These are phyloP conservation scores for Pelobates fuscus DNA, from an alignment of 2,113 vertebrate species.

Conservation along the genomic window DNA sequence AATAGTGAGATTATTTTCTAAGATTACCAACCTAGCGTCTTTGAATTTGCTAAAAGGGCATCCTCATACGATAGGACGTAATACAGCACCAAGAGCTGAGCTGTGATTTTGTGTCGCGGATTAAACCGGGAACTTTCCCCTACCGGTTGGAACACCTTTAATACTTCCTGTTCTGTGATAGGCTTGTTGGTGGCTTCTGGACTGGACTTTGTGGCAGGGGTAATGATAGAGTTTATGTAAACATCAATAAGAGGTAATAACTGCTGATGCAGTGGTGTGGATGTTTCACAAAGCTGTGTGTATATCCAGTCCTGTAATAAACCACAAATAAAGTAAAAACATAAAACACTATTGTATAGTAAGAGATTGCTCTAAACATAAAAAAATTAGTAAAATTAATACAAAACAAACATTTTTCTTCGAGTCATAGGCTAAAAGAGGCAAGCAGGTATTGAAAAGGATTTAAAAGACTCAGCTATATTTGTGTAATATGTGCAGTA, in stretches of 20 bases:
- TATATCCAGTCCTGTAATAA: constrained; percentile 93
- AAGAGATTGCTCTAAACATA: too few species aligned
- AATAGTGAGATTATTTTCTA: neutral
- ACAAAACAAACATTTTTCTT: too few species aligned
- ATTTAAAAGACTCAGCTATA: too few species aligned
- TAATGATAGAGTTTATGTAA: constrained; percentile 96
- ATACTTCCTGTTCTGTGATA: constrained; percentile 95
- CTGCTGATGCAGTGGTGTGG: constrained; percentile 91
- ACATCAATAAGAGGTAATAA: constrained; percentile 93
- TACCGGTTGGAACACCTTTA: constrained; percentile 84
- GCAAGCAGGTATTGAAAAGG: too few species aligned
- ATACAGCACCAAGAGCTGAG: constrained; percentile 92
- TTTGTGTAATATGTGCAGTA: too few species aligned
- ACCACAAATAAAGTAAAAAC: constrained; percentile 2
- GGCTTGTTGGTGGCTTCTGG: constrained; percentile 98
- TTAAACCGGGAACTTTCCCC: constrained; percentile 71
- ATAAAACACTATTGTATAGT: too few species aligned
- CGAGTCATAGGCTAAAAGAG: too few species aligned
- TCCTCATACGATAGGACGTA: constrained; percentile 95
- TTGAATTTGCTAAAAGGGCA: constrained; percentile 90
- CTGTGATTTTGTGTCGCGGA: constrained; percentile 86
- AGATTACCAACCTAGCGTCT: constrained; percentile 80
- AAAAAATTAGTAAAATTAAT: too few species aligned
- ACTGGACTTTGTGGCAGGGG: constrained; percentile 94
- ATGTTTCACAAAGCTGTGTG: constrained; percentile 91